Percentiles rank a stretch among this genome's conserved stretches.
Evolutionary conservation across 2,797 vertebrate genomes (phyloP).

Genomic region (Sebastes taczanowskii): DNA sequence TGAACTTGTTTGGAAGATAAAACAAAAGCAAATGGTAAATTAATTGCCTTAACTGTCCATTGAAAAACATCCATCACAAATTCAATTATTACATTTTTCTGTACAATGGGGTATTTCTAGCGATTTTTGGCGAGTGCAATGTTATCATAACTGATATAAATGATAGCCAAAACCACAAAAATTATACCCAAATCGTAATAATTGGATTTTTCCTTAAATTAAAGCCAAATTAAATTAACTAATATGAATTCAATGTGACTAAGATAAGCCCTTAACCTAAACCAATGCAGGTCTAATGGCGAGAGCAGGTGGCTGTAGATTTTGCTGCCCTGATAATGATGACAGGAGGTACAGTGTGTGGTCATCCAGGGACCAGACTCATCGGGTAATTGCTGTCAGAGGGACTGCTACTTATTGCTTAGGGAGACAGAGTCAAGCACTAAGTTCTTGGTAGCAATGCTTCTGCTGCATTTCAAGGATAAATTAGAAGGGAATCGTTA

Average conservation of each 20-base stretch:
- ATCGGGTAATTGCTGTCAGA: constrained; percentile 77
- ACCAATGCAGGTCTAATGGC: constrained; percentile 4
- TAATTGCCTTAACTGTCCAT: not conserved
- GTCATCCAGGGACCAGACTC: constrained; percentile 71
- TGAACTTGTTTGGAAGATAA: not conserved
- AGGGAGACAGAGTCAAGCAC: constrained; percentile 85
- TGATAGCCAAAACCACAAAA: not conserved
- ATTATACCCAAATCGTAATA: not conserved
- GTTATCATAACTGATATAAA: not conserved
- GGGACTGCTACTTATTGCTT: constrained; percentile 80
- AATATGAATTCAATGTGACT: not conserved
- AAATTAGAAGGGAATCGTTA: constrained; percentile 9
- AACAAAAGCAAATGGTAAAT: not conserved
- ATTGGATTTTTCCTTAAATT: not conserved
- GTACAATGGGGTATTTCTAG: not conserved
- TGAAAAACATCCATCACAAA: not conserved
- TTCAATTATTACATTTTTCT: not conserved
- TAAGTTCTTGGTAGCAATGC: constrained; percentile 87
- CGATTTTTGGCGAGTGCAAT: not conserved
- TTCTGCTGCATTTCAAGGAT: constrained; percentile 77
- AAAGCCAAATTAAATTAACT: not conserved
- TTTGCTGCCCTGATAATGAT: constrained; percentile 4
- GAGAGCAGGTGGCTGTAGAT: constrained; percentile 21
- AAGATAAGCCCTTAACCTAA: not conserved
- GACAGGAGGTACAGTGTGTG: constrained; percentile 69